phyloP scores from a whole-genome alignment of 1,140 invertebrate genomes.

The Polypedilum pembai region DNA sequence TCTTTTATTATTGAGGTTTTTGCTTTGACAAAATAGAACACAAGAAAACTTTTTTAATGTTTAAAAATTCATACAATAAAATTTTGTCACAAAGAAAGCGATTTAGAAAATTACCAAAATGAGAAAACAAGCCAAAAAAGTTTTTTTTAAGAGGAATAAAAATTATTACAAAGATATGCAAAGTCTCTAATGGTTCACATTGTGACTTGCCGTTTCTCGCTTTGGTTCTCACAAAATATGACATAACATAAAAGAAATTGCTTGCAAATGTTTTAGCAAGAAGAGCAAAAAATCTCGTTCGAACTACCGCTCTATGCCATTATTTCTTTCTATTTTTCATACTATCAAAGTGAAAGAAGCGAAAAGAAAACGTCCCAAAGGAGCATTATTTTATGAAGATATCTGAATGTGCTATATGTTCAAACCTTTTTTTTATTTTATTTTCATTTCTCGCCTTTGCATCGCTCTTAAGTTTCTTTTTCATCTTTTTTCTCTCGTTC shows the following conservation, averaged over 20 bases:
- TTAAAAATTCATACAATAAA: too few species aligned
- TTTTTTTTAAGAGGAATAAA: neutral
- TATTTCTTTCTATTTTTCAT: neutral
- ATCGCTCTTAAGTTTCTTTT: neutral
- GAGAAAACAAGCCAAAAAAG: too few species aligned
- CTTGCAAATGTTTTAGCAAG: neutral
- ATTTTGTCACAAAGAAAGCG: too few species aligned
- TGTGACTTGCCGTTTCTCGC: neutral
- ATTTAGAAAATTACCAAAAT: too few species aligned
- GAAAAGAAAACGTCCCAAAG: neutral
- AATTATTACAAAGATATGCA: conserved; percentile 18
- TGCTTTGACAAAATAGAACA: too few species aligned
- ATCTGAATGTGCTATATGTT: conserved; percentile 9
- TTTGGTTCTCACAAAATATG: neutral
- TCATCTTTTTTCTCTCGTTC: too few species aligned
- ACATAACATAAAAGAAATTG: neutral
- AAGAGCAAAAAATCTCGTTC: neutral
- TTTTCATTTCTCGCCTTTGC: neutral
- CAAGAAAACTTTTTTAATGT: too few species aligned
- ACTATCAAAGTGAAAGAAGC: neutral
- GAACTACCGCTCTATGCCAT: neutral
- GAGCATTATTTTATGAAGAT: conserved; percentile 28
- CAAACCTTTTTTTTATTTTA: neutral
- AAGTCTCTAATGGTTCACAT: conserved; percentile 1
- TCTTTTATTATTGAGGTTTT: too few species aligned